Evolutionary conservation across 2,797 vertebrate species (phyloP).

Genomic region (Neostethus bicornis): DNA sequence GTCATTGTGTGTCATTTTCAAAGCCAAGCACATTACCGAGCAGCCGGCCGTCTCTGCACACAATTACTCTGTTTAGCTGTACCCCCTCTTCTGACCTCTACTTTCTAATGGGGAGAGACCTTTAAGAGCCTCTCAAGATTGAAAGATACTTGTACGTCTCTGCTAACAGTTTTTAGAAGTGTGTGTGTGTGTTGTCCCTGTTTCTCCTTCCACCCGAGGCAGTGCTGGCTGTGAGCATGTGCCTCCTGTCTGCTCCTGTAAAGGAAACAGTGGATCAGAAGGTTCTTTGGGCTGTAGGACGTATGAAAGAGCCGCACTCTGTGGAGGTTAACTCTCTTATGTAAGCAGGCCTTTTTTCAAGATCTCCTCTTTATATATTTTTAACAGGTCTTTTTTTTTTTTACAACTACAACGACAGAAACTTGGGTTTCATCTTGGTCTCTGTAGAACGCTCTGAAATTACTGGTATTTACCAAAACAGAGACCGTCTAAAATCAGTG

Average conservation of each 20-base stretch:
- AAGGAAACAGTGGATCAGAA: constrained; percentile 54
- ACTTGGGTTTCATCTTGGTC: too few species aligned
- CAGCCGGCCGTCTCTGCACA: too few species aligned
- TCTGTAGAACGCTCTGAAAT: too few species aligned
- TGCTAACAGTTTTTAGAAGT: constrained; percentile 22
- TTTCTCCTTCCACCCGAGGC: constrained; percentile 52
- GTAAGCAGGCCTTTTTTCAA: neutral
- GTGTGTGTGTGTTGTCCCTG: constrained; percentile 17
- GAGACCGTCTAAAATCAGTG: too few species aligned
- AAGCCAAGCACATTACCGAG: constrained; percentile 59
- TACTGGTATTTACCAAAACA: too few species aligned
- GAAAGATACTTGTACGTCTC: constrained; percentile 57
- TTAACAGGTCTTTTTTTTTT: too few species aligned
- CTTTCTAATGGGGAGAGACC: constrained; percentile 69
- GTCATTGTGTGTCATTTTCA: constrained; percentile 63
- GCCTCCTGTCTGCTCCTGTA: constrained; percentile 61
- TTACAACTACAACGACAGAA: too few species aligned
- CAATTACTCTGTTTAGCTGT: too few species aligned
- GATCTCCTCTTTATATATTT: too few species aligned
- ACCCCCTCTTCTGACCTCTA: constrained; percentile 74
- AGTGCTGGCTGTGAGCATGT: constrained; percentile 60
- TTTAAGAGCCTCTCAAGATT: constrained; percentile 70
- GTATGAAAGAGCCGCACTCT: constrained; percentile 42
- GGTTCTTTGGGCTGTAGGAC: constrained; percentile 53
- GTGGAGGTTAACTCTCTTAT: constrained; percentile 32